Evolutionary conservation across 2,113 vertebrate species (phyloP).

Genomic region (Glaucomys volans): DNA sequence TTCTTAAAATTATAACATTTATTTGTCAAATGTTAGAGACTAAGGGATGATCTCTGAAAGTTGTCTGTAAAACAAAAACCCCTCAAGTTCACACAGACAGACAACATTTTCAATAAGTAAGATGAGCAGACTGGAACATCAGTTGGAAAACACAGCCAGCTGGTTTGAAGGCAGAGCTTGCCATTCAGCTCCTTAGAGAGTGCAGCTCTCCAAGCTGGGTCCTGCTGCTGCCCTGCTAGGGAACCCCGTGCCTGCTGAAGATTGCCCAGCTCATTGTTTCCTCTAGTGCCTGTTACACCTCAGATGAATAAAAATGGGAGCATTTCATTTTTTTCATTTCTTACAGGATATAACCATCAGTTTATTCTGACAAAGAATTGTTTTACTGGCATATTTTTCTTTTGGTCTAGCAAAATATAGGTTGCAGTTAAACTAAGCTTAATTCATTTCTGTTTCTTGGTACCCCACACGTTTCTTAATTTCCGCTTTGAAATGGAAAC

Average conservation of each 20-base stretch:
- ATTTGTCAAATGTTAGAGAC: slow-evolving; percentile 53
- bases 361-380: slow-evolving; percentile 24
- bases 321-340: slow-evolving; percentile 38
- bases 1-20: neutral
- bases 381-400: slow-evolving; percentile 33
- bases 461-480: slow-evolving; percentile 15
- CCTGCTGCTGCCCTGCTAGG: neutral
- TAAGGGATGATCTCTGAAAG: slow-evolving; percentile 47
- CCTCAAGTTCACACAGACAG: neutral
- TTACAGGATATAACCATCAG: neutral
- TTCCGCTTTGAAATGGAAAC: slow-evolving; percentile 52
- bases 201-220: neutral
- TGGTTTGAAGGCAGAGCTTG: slow-evolving; percentile 38
- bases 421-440: slow-evolving; percentile 26
- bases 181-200: neutral
- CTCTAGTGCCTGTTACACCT: neutral
- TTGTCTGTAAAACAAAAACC: slow-evolving; percentile 39
- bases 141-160: neutral
- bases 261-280: neutral
- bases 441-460: slow-evolving; percentile 27
- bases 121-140: neutral
- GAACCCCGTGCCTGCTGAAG: neutral
- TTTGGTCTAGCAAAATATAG: slow-evolving; percentile 51
- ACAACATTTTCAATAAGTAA: slow-evolving; percentile 14
- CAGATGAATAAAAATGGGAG: neutral